Percentiles rank a stretch among this genome's conserved stretches.
These are phyloP conservation scores for Eurytoma californica DNA, from an alignment of 2,888 invertebrate genomes.

Conservation along the genomic window DNA sequence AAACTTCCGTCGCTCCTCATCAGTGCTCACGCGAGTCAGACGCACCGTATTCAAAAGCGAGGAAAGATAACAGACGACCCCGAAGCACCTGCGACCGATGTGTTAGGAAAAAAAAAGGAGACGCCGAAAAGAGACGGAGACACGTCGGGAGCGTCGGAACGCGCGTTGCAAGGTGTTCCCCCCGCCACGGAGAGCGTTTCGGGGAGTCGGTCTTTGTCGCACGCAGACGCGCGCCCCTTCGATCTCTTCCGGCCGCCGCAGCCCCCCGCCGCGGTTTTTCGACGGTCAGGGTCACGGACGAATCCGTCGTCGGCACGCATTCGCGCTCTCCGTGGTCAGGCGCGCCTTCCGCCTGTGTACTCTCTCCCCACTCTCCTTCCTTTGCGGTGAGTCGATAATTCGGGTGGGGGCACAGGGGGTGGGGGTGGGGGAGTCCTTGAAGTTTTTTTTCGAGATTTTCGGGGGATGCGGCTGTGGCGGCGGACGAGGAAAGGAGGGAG, in stretches of 20 bases:
- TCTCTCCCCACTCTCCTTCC: too few relatives aligned
- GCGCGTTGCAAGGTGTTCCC: too few relatives aligned
- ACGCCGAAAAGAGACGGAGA: too few relatives aligned
- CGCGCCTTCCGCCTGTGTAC: neutral
- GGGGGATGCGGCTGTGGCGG: neutral
- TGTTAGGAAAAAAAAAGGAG: neutral
- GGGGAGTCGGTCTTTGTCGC: neutral
- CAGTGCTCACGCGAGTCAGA: too few relatives aligned
- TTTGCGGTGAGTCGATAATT: too few relatives aligned
- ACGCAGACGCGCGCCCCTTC: constrained; percentile 5
- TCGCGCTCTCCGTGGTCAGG: neutral
- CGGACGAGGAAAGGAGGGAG: neutral
- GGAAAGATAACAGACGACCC: too few relatives aligned
- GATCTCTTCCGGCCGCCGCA: neutral
- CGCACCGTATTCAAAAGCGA: too few relatives aligned
- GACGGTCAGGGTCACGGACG: constrained; percentile 60
- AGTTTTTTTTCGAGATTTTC: too few relatives aligned
- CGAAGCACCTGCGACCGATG: neutral
- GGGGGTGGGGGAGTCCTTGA: too few relatives aligned
- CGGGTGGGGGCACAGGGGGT: too few relatives aligned
- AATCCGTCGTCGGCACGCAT: constrained; percentile 49
- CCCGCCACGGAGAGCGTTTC: neutral
- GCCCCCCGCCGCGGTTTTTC: constrained; percentile 39
- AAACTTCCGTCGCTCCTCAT: too few relatives aligned
- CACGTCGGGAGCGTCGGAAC: too few relatives aligned